Evolutionary conservation across 2,113 vertebrate genomes (phyloP), one percentile per base, ranked within the genome.

Genomic region (Propithecus coquereli): DNA sequence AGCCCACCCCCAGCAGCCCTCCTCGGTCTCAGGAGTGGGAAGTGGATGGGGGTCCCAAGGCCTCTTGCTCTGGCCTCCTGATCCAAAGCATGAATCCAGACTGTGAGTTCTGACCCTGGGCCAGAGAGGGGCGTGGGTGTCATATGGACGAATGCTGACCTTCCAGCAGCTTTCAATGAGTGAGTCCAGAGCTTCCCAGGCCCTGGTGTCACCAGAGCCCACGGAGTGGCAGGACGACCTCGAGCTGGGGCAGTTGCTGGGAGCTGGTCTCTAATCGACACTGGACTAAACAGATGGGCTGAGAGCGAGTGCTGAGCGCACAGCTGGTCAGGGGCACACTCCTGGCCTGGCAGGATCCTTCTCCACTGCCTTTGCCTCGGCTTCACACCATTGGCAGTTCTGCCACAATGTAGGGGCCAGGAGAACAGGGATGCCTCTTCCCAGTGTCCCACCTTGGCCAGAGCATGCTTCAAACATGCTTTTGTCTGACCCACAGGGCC

Each of bases 401-500:
- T 18, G 88, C 45, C 27, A 32, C 1, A 18, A 74, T 50, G 13
- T 0, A 18, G 66, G 47, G 79, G 61, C 3, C 13, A 7, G 66
- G 79, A 61, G 22, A 50, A 37, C 11, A 37, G 52, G 84, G 54
- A 34, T 2, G 70, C 88, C 74, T 30, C 80, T 71, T 12, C 79
- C 73, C 91, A 34, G 40, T 66, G 25, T 61, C 85, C 47, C 86
- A 14, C 14, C 66, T 0, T 14, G 70, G 18, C 50, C 50, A 3
- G 20, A n/a, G 43, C 5, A 9, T 37, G 71, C 70, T 93, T 91
- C 32, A 70, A 73, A 84, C 97, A 95, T 23, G 40, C 81, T 54
- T 94, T 82, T 94, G 65, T 92, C 45, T 92, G 97, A 95, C 96
- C 92, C 47, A 27, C 95, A 80, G 40, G 97, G 97, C 85, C 86